phyloP scores from a whole-genome alignment of 2,113 vertebrate species.

The Entomyzon cyanotis region DNA sequence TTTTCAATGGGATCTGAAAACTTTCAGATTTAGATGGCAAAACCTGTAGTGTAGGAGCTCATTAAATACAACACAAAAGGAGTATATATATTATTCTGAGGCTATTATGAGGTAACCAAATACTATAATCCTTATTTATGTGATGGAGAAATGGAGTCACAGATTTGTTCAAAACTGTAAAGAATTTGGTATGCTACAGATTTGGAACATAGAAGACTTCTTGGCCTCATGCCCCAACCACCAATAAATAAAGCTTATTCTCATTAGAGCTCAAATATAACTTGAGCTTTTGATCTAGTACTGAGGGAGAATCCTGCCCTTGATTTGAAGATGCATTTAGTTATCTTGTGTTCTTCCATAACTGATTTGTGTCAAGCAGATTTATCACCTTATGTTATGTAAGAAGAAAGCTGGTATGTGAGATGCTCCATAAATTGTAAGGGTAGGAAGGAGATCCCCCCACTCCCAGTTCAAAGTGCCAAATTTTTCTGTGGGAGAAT shows the following conservation, averaged over 20 bases:
- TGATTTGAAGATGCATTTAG: conserved; percentile 9
- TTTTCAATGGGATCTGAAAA: neutral
- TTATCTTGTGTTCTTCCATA: conserved; percentile 22
- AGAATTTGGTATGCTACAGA: neutral
- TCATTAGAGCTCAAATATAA: neutral
- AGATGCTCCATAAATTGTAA: neutral
- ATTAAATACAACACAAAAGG: neutral
- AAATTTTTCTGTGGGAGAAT: neutral
- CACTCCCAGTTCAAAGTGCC: neutral
- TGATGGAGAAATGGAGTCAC: neutral
- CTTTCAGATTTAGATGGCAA: neutral
- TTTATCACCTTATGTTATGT: neutral
- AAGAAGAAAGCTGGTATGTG: neutral
- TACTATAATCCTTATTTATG: conserved; percentile 5
- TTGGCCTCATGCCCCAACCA: neutral
- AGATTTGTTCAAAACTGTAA: neutral
- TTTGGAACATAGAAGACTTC: neutral
- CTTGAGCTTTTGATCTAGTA: conserved; percentile 16
- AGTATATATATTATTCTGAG: neutral
- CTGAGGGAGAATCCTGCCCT: neutral
- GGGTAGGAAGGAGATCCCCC: neutral
- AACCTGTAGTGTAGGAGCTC: neutral
- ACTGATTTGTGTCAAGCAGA: neutral
- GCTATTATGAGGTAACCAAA: neutral
- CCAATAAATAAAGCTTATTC: neutral